Conservation (phyloP, 2,797 vertebrate species). For the Neopelma chrysocephalum region DNA sequence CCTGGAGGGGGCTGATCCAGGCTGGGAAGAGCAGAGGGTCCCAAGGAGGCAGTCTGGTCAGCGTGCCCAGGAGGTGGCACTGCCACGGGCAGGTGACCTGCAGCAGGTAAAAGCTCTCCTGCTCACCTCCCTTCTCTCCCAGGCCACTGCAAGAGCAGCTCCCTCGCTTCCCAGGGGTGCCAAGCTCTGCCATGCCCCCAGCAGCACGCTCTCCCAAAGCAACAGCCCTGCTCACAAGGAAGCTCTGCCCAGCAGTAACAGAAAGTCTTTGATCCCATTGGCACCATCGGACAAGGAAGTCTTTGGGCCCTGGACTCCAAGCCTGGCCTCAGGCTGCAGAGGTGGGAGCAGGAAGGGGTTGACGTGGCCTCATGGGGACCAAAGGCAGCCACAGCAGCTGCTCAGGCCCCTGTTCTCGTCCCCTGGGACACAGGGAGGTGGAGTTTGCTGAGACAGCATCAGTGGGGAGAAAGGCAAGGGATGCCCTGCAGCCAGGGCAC, state of each 20-base stretch:
- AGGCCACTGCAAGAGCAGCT: neutral
- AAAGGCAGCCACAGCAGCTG: neutral
- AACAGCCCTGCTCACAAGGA: neutral
- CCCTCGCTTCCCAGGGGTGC: neutral
- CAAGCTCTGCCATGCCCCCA: neutral
- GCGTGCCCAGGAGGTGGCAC: rapidly evolving
- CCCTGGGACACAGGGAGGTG: rapidly evolving
- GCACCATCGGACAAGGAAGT: rapidly evolving
- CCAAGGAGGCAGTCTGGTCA: neutral
- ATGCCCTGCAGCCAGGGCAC: neutral
- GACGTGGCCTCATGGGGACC: rapidly evolving
- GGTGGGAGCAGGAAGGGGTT: neutral
- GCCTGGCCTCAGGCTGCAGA: neutral
- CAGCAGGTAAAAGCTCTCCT: rapidly evolving
- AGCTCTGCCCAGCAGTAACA: neutral
- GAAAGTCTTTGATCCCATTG: neutral
- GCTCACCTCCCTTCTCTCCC: rapidly evolving
- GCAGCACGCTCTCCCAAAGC: neutral
- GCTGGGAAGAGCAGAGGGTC: neutral
- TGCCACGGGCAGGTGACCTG: neutral
- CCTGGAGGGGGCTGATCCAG: neutral
- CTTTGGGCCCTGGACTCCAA: neutral
- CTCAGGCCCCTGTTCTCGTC: rapidly evolving
- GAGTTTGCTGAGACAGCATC: neutral
- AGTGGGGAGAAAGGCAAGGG: rapidly evolving